A percentile compares a stretch with the other conserved stretches of the same genome.
These are phyloP conservation scores for Leptinotarsa tumamoca DNA, from an alignment of 2,888 invertebrate genomes.

Conservation along the genomic window DNA sequence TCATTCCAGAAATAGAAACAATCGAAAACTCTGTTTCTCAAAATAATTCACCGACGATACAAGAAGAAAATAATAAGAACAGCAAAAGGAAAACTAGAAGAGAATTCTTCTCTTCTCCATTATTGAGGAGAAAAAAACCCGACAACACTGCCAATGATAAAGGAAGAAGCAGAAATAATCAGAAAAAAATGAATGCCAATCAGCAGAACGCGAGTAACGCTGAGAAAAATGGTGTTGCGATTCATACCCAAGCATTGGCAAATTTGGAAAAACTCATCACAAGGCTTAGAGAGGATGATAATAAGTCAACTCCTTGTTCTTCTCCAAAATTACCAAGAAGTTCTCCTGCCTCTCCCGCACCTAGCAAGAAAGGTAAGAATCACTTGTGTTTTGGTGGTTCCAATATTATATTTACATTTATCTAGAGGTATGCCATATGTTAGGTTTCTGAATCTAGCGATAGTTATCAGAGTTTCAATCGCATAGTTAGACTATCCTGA, in stretches of 20 bases:
- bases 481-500: too few relatives aligned
- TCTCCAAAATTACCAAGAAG: slow-evolving; percentile 79
- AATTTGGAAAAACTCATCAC: slow-evolving; percentile 72
- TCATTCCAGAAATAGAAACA: slow-evolving; percentile 59
- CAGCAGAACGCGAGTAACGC: slow-evolving; percentile 36
- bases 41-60: slow-evolving; percentile 28
- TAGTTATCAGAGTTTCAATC: too few relatives aligned
- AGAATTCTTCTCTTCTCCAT: slow-evolving; percentile 65
- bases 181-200: slow-evolving; percentile 50
- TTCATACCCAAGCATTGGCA: slow-evolving; percentile 70
- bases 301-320: slow-evolving; percentile 67
- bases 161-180: slow-evolving; percentile 57
- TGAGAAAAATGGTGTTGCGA: slow-evolving; percentile 56
- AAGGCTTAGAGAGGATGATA: slow-evolving; percentile 70
- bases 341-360: slow-evolving; percentile 81
- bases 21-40: slow-evolving; percentile 32
- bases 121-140: slow-evolving; percentile 64
- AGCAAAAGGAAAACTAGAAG: slow-evolving; percentile 60
- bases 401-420: neutral
- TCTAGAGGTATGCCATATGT: too few relatives aligned
- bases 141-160: slow-evolving; percentile 52
- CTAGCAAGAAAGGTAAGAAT: slow-evolving; percentile 72
- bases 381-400: neutral
- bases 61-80: slow-evolving; percentile 46
- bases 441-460: too few relatives aligned